Evolutionary conservation across 2,888 invertebrate genomes (phyloP), one percentile per base, ranked within the genome.

Genomic region (Drymonia ruficornis): DNA sequence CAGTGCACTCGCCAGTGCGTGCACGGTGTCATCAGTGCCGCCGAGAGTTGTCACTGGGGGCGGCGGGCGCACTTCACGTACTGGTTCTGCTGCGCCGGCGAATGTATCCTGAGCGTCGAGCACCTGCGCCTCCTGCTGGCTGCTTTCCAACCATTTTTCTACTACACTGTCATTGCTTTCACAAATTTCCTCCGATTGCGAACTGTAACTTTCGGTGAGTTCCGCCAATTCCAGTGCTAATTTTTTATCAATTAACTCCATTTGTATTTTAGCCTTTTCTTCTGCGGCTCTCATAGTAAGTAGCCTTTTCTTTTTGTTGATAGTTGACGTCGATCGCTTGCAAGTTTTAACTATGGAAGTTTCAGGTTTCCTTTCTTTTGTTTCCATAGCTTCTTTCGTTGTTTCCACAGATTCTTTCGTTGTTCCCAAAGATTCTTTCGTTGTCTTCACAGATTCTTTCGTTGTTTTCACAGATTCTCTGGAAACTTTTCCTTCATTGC

Each of bases 181-280:
- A 38, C 18, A 48, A 16, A 18, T 18, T 5, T 18, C 36, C n/a
- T 50, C 46, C 16, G 40, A 29, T 28, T 38, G 50, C 52, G 45
- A 40, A 52, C 54, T 53, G 53, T 52, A 56, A n/a, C 13, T 38
- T 28, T 61, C 55, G 9, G 57, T 52, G 11, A 61, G 38, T 16
- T 49, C 53, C 0, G 61, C 61, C 5, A 61, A 19, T 3, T 61
- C 61, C n/a, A 55, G 52, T 11, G 52, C 61, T 44, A 61, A 48
- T 38, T 52, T 42, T 48, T 56, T 58, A 13, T 61, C 58, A 2
- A 53, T 53, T 48, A 43, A 12, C 3, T 43, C 53, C 45, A n/a
- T n/a, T n/a, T n/a, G n/a, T n/a, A 59, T 53, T 23, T 49, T 16
- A 3, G 59, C 59, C 23, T 53, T 53, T 19, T 9, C 46, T 16